Conservation (phyloP, 2,888 invertebrate genomes). For the Lamproptera curius region DNA sequence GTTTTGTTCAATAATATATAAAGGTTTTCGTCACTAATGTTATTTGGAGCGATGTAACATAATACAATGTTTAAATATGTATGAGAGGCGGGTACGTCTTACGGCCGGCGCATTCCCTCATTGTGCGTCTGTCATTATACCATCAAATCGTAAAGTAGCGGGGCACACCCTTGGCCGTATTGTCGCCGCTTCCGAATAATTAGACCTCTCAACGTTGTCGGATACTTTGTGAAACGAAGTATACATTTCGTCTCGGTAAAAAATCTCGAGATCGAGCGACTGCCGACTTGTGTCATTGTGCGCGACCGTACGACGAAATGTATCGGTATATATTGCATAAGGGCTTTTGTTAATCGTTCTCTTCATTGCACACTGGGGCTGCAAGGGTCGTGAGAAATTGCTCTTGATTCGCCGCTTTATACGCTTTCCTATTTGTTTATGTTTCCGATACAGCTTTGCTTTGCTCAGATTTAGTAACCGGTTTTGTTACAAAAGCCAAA, state of each 20-base stretch:
- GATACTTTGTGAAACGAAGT: constrained; percentile 53
- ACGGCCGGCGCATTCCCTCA: constrained; percentile 52
- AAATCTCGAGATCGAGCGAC: constrained; percentile 53
- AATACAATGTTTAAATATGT: constrained; percentile 62
- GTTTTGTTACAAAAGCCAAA: too few relatives aligned
- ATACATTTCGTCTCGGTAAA: constrained; percentile 69
- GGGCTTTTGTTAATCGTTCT: constrained; percentile 48
- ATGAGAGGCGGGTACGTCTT: constrained; percentile 59
- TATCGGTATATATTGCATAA: constrained; percentile 43
- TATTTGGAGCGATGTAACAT: too few relatives aligned
- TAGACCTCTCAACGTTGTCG: constrained; percentile 58
- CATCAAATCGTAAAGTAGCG: constrained; percentile 56
- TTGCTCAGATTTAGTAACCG: constrained; percentile 2
- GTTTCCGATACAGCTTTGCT: not conserved
- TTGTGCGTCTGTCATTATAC: constrained; percentile 61
- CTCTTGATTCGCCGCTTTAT: constrained; percentile 18
- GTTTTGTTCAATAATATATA: too few relatives aligned
- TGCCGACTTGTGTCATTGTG: constrained; percentile 72
- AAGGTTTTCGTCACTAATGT: too few relatives aligned
- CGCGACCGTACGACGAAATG: constrained; percentile 40
- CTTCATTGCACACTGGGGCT: constrained; percentile 35
- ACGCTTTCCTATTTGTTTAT: not conserved
- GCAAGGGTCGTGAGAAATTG: constrained; percentile 67
- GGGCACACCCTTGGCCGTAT: constrained; percentile 62
- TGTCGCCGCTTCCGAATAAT: constrained; percentile 74